Conservation (phyloP, 2,797 vertebrate species). For the Phaenicophaeus curvirostris region DNA sequence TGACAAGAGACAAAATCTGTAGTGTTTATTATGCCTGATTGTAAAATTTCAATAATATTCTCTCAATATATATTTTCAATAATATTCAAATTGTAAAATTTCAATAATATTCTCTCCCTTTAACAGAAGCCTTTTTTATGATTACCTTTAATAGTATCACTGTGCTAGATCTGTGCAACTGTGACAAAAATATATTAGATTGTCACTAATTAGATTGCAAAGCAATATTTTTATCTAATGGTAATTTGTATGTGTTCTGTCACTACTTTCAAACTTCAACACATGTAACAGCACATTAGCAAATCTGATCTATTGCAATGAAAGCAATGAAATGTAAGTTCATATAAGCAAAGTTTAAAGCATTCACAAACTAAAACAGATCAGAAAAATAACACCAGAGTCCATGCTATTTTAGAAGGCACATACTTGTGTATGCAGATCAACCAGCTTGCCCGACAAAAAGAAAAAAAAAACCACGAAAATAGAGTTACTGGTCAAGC, state of each 20-base stretch:
- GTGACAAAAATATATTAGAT: background rate
- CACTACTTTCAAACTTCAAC: background rate
- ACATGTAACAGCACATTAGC: background rate
- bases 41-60: background rate
- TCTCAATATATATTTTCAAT: too few species aligned
- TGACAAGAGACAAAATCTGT: background rate
- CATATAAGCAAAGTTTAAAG: background rate
- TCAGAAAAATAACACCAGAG: background rate
- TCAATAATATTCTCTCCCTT: background rate
- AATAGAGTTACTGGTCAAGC: background rate
- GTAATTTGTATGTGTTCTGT: background rate
- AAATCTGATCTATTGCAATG: background rate
- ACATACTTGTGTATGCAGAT: background rate
- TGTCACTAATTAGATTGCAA: background rate
- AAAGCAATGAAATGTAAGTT: background rate
- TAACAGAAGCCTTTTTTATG: background rate
- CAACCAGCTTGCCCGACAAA: background rate
- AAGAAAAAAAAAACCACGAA: too few species aligned
- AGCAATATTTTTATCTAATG: background rate
- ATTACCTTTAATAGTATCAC: background rate
- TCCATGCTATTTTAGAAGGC: background rate
- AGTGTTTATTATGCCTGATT: background rate
- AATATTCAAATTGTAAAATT: background rate
- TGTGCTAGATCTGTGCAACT: background rate
- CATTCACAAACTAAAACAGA: background rate